phyloP scores from a whole-genome alignment of 2,113 vertebrate species.

The Cyphomyrus discorhynchus region DNA sequence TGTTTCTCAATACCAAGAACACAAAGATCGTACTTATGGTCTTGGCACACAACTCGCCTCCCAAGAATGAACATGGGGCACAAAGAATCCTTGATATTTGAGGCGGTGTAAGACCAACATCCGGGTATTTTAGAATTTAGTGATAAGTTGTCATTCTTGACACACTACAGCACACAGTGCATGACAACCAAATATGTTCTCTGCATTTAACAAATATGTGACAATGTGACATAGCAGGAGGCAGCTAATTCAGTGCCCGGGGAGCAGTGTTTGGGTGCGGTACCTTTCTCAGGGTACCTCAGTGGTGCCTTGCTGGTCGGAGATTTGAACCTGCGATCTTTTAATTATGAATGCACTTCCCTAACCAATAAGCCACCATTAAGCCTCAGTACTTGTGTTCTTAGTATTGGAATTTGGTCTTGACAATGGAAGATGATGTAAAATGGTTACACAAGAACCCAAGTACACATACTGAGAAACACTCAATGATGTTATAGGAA shows the following conservation, averaged over 20 bases:
- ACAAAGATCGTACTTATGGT: no score
- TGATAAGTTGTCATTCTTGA: no score
- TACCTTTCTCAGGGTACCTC: no score
- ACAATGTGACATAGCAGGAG: no score
- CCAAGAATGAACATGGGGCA: not conserved
- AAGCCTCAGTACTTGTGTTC: not conserved
- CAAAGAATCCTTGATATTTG: not conserved
- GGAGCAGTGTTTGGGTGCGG: no score
- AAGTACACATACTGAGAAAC: not conserved
- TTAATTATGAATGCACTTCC: no score
- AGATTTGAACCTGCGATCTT: no score
- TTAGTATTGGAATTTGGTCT: not conserved
- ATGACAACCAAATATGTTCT: no score
- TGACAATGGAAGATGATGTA: not conserved
- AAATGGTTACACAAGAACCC: not conserved
- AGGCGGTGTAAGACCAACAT: not conserved
- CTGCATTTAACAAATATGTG: no score
- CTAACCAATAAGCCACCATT: not conserved
- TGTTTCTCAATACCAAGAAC: not conserved
- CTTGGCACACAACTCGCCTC: not conserved
- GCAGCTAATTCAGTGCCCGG: no score
- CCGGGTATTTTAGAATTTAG: not conserved
- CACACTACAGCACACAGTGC: no score
- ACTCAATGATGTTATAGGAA: not conserved
- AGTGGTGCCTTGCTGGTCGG: no score